These are phyloP conservation scores for Pseudomyrmex flavicornis DNA, from an alignment of 1,140 invertebrate genomes.

Conservation along the genomic window DNA sequence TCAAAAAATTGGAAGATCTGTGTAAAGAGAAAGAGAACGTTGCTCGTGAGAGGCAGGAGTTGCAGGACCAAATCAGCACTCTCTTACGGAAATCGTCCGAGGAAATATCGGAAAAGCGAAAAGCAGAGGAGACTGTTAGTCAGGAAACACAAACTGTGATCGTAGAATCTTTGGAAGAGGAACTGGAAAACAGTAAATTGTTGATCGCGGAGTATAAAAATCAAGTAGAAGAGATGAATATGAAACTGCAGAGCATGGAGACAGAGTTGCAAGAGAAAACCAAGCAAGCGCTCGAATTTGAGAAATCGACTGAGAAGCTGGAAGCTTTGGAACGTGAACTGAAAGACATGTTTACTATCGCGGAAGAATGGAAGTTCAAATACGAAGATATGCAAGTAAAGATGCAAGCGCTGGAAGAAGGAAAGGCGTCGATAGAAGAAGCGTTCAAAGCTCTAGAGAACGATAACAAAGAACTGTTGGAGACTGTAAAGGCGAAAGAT, in stretches of 20 bases:
- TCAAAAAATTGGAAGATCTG: constrained; percentile 59
- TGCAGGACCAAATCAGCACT: constrained; percentile 51
- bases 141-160: constrained; percentile 36
- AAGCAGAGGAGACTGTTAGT: constrained; percentile 18
- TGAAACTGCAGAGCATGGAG: constrained; percentile 75
- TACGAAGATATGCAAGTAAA: constrained; percentile 78
- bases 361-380: constrained; percentile 82
- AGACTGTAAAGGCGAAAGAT: constrained; percentile 72
- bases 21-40: constrained; percentile 78
- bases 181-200: constrained; percentile 83
- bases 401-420: constrained; percentile 69
- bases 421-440: constrained; percentile 74
- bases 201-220: constrained; percentile 83
- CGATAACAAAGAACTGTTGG: constrained; percentile 64
- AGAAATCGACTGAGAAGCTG: constrained; percentile 62
- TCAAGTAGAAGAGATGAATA: constrained; percentile 80
- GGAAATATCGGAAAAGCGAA: constrained; percentile 24
- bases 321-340: constrained; percentile 75
- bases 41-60: constrained; percentile 28
- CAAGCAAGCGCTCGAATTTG: constrained; percentile 60
- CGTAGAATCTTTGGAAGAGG: constrained; percentile 81
- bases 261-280: constrained; percentile 74
- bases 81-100: constrained; percentile 49
- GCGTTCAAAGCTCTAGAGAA: constrained; percentile 62
- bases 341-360: constrained; percentile 70